A percentile compares a stretch with the other conserved stretches of the same genome.
These are phyloP conservation scores for Epirrhoe alternata DNA, from an alignment of 2,888 invertebrate genomes.

Conservation along the genomic window DNA sequence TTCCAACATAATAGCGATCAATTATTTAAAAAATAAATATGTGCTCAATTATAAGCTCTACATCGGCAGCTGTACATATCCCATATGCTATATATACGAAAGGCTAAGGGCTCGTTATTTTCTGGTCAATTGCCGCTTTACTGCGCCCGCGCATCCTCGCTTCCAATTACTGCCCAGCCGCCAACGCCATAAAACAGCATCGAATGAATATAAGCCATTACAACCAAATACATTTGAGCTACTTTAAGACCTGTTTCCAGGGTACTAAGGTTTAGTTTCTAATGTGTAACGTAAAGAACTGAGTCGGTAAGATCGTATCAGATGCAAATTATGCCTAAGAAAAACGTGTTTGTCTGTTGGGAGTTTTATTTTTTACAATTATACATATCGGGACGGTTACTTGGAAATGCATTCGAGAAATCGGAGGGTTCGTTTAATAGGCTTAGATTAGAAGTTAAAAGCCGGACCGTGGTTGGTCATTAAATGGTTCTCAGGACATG, in stretches of 20 bases:
- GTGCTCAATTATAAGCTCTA: constrained; percentile 54
- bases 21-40: constrained; percentile 29
- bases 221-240: constrained; percentile 30
- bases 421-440: constrained; percentile 81
- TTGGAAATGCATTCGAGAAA: constrained; percentile 83
- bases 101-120: constrained; percentile 80
- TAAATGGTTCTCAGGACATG: constrained; percentile 72
- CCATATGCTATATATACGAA: constrained; percentile 64
- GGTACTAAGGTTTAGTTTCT: constrained; percentile 32
- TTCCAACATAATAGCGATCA: constrained; percentile 11
- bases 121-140: constrained; percentile 85
- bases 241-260: constrained; percentile 42
- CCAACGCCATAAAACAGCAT: constrained; percentile 76
- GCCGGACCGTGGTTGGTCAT: constrained; percentile 70
- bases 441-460: constrained; percentile 84
- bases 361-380: constrained; percentile 84
- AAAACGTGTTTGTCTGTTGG: constrained; percentile 81
- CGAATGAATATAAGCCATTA: constrained; percentile 51
- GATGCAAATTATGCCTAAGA: constrained; percentile 84
- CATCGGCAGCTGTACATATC: constrained; percentile 76
- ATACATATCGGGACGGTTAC: constrained; percentile 77
- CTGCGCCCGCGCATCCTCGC: constrained; percentile 83
- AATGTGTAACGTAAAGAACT: constrained; percentile 29
- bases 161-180: constrained; percentile 83
- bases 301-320: constrained; percentile 41